Evolutionary conservation across 2,888 invertebrate genomes (phyloP), one percentile per base, ranked within the genome.

Genomic region (Mimumesa dahlbomi): DNA sequence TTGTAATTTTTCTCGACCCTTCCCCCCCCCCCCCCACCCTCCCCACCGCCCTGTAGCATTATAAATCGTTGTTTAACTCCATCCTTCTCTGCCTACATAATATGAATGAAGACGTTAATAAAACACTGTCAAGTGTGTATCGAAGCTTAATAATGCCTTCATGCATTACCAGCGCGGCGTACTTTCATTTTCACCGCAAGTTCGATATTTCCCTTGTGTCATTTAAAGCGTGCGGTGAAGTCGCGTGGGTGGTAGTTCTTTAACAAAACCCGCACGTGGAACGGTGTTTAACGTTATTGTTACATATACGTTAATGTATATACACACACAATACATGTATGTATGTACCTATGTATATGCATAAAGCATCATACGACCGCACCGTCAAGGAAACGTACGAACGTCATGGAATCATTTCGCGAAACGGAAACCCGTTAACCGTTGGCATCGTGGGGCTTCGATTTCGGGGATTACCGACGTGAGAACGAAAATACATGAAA

Each of bases 181-280:
- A 78, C 78, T 77, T 77, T 77, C 78, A 61, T 67, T 77, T 77
- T 77, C 78, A 71, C 59, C 66, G 71, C 53, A 42, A 64, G 70
- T 36, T 52, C 63, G 61, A 74, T 61, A 54, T 65, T 57, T 65
- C 59, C 59, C 43, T 46, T 9, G 34, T 16, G 40, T 40, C 57
- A 59, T 54, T 58, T 53, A 66, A 43, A 66, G 62, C 38, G 46
- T 63, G 53, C 63, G 74, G 54, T 58, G 52, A 42, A 59, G 48
- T 40, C 48, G 75, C 77, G 77, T 77, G 67, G 77, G 77, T 65
- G 66, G 57, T 38, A 45, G 18, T 43, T 74, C 67, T 67, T 71
- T 71, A 77, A 71, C 67, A 58, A 61, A 61, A 61, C 21, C 43
- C 45, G 45, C 77, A 74, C 71, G 77, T 77, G 66, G 52, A 58